Evolutionary conservation across 2,113 vertebrate genomes (phyloP).

Genomic region (Pleuronectes platessa): DNA sequence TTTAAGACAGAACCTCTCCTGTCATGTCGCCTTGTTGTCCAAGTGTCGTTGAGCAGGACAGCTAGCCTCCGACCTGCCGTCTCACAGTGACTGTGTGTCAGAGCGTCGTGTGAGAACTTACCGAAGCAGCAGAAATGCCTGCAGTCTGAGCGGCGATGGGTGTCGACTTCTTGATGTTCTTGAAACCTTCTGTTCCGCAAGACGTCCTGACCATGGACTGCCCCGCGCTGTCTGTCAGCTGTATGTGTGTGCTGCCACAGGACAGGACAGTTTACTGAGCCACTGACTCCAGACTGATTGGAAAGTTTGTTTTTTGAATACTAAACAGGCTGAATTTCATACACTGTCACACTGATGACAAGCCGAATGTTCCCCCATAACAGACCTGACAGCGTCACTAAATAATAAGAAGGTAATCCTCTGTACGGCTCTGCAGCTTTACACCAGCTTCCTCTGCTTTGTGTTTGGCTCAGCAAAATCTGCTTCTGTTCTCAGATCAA

Average conservation of each 20-base stretch:
- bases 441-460: neutral
- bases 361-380: neutral
- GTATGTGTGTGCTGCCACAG: conserved; percentile 89
- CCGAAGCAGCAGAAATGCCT: conserved; percentile 87
- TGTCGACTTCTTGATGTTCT: conserved; percentile 90
- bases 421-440: neutral
- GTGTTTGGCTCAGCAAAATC: neutral
- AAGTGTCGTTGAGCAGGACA: neutral
- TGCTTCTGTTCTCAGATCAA: too few species aligned
- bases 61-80: neutral
- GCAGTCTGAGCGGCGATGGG: conserved; percentile 91
- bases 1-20: neutral
- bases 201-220: conserved; percentile 81
- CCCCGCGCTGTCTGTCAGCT: conserved; percentile 84
- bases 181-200: conserved; percentile 95
- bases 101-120: conserved; percentile 73
- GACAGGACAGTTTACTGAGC: neutral
- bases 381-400: neutral
- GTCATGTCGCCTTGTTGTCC: neutral
- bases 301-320: neutral
- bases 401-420: neutral
- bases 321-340: neutral
- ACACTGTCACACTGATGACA: neutral
- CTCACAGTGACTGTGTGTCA: neutral
- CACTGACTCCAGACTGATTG: neutral